Base-by-base conservation (phyloP, 1,140 invertebrate species). In the Coptotermes formosanus region DNA sequence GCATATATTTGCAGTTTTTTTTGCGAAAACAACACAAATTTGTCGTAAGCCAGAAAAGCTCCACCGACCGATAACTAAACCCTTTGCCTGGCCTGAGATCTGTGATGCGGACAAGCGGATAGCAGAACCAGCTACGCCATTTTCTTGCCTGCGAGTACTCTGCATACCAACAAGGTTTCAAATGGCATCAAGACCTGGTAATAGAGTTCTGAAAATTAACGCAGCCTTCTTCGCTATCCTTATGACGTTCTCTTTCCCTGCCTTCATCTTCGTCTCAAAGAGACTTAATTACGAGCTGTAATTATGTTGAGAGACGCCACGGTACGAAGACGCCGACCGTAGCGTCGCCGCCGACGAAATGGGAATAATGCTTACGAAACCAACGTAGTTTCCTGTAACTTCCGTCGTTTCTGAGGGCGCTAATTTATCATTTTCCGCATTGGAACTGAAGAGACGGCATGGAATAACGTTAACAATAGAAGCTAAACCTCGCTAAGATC, bases 251-350 rank as follows among this genome's bases (percentile, higher is more conserved):
- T 75, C 64, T 75, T 30, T 30, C 64, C 30, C 64, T 75, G n/a
- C 0, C 64, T 75, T 75, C 64, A n/a, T 75, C 25, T 75, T n/a
- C n/a, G 64, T 75, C 64, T 75, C 64, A 75, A 75, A 75, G 64
- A 30, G 64, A 30, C 64, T 75, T 75, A 75, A 75, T 75, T 75
- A 75, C 64, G 64, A n/a, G 64, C 64, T 75, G 64, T 75, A 75
- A 75, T 75, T 75, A 75, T 75, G 64, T 75, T 75, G 64, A 30
- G 64, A 25, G 14, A 30, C 25, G n/a, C 25, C 8, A n/a, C 64
- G 64, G n/a, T 55, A 55, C 11, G 52, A 55, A 16, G 0, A 55
- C 52, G 52, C 6, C 52, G 52, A 55, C 52, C 52, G 52, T 55
- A 21, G 52, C 52, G 64, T 8, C n/a, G 25, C 14, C 8, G 25